Evolutionary conservation across 64 coral and sea anemone genomes (phyloP), one percentile per base, ranked within the genome.

Genomic region (Trachythela sp.): DNA sequence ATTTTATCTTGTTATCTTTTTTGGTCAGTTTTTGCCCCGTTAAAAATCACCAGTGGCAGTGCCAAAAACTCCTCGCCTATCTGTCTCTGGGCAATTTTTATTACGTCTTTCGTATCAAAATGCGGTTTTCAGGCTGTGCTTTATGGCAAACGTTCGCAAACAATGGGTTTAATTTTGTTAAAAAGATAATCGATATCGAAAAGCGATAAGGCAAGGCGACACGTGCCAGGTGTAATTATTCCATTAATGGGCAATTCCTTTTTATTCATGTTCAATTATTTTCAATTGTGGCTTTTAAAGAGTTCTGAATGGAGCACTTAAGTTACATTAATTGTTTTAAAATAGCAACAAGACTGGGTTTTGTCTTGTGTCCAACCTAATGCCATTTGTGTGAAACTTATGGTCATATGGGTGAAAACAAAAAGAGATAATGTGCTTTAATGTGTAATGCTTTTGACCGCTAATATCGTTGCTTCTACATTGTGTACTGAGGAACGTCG

Each of bases 211-310:
- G 20, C 56, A 24, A n/a, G 56, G 49, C 24, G 56, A 64, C 56
- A 64, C 56, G 56, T 27, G 56, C 56, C 56, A 24, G 49, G 20
- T 64, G 56, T 26, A 64, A 64, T 64, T 64, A 27, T 64, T 64
- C 26, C 56, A 64, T 64, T 64, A 64, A 64, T 64, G 18, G 56
- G 13, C 56, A 64, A 64, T 64, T 64, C 56, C 22, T 20, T 64
- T 64, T 64, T n/a, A 64, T n/a, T 26, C 56, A 64, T 26, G 5
- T 64, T 4, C 24, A 64, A 64, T 64, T 64, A 64, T 64, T 64
- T 64, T 64, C 56, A 64, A 64, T 64, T 64, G 56, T 64, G 56
- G 56, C 56, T 64, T 64, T 64, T 64, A 64, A 64, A 64, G 7
- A 27, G 20, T 64, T 64, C 18, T n/a, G 26, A 64, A 64, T n/a